These are phyloP conservation scores for Ischnus inquisitorius DNA, from an alignment of 2,888 invertebrate genomes.

Conservation along the genomic window DNA sequence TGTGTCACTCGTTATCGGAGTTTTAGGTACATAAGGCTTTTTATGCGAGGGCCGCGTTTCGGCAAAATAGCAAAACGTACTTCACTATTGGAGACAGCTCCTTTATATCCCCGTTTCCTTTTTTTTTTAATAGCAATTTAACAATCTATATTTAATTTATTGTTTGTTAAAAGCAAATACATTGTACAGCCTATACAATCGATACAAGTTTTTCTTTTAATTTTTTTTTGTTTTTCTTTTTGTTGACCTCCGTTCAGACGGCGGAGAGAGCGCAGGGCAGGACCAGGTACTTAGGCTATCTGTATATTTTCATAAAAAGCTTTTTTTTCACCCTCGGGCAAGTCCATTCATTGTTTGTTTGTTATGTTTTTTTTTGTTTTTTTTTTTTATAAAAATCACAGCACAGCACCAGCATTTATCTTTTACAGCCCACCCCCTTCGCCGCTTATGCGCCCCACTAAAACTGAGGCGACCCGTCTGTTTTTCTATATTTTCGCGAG, in stretches of 20 bases:
- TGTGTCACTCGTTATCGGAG: slow-evolving; percentile 25
- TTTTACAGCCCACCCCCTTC: slow-evolving; percentile 78
- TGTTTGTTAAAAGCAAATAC: slow-evolving; percentile 78
- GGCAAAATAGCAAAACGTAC: slow-evolving; percentile 70
- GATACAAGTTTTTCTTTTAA: slow-evolving; percentile 70
- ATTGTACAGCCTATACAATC: slow-evolving; percentile 83
- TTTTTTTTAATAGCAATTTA: slow-evolving; percentile 67
- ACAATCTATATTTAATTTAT: slow-evolving; percentile 71
- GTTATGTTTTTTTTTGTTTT: slow-evolving; percentile 68
- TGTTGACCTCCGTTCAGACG: slow-evolving; percentile 70
- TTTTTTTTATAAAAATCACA: slow-evolving; percentile 83
- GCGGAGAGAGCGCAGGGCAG: slow-evolving; percentile 81
- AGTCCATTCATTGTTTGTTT: slow-evolving; percentile 62
- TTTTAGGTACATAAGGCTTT: slow-evolving; percentile 59
- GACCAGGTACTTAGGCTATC: slow-evolving; percentile 84
- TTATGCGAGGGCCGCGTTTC: slow-evolving; percentile 69
- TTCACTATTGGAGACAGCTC: slow-evolving; percentile 74
- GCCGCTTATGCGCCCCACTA: slow-evolving; percentile 78
- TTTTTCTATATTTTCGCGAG: slow-evolving; percentile 45
- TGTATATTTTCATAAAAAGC: slow-evolving; percentile 81
- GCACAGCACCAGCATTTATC: slow-evolving; percentile 83
- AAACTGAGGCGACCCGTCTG: slow-evolving; percentile 77
- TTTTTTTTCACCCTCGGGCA: slow-evolving; percentile 55
- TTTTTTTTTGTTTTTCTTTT: slow-evolving; percentile 53
- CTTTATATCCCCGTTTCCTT: slow-evolving; percentile 58